Evolutionary conservation across 2,113 vertebrate genomes (phyloP).

Genomic region (Mellivora capensis): DNA sequence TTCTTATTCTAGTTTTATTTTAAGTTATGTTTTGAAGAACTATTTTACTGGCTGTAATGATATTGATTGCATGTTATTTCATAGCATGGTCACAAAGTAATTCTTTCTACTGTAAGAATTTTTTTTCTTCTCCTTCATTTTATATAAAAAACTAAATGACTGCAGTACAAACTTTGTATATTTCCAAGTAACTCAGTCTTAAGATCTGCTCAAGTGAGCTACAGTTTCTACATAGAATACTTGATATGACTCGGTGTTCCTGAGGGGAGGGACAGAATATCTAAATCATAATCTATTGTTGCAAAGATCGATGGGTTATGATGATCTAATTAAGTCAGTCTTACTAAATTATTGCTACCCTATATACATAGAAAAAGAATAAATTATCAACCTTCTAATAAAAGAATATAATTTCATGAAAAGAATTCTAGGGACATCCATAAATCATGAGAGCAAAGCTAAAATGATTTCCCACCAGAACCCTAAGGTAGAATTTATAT

Average conservation of each 20-base stretch:
- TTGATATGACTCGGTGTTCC: not conserved
- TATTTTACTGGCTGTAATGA: not conserved
- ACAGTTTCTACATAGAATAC: constrained; percentile 39
- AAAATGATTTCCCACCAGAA: constrained; percentile 66
- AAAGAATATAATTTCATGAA: constrained; percentile 70
- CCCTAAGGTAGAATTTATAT: constrained; percentile 66
- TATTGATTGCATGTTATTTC: not conserved
- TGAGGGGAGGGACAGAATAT: not conserved
- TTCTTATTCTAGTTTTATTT: not conserved
- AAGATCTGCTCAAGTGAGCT: constrained; percentile 35
- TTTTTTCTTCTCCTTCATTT: not conserved
- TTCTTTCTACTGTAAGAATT: not conserved
- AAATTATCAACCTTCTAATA: constrained; percentile 74
- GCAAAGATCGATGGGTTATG: constrained; percentile 57
- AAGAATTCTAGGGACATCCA: constrained; percentile 61
- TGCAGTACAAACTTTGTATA: not conserved
- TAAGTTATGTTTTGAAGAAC: not conserved
- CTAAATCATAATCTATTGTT: constrained; percentile 54
- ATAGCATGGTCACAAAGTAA: not conserved
- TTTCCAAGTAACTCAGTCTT: constrained; percentile 41
- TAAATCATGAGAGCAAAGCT: constrained; percentile 73
- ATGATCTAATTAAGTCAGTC: constrained; percentile 63
- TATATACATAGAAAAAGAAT: constrained; percentile 64
- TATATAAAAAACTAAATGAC: not conserved
- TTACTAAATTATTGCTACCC: constrained; percentile 69